Base-by-base conservation (phyloP, 92 coral and sea anemone species). In the Zoanthus solanderi region DNA sequence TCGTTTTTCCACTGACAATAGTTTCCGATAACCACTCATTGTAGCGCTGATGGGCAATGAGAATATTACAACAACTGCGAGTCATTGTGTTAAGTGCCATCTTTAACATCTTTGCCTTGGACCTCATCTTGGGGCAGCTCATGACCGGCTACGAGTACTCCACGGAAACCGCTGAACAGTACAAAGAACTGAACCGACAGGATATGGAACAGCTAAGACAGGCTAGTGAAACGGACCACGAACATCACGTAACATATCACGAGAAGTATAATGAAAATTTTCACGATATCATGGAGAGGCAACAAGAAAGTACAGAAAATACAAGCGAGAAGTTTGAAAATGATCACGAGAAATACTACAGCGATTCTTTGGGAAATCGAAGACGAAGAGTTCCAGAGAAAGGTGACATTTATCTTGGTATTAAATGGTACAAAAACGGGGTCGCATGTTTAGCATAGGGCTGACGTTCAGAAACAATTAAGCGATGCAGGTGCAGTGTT, bases 81-180 rank as follows among this genome's bases (percentile, higher is more conserved):
- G 63, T 77, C 46, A 14, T 77, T 54, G 23, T 77, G 16, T 16
- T 77, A 32, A 52, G 83, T 23, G 83, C 60, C 1, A 31, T 77
- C 54, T 50, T 50, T 10, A 10, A 15, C n/a, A 53, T 17, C 7
- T 45, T 53, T 29, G 5, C 37, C 29, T n/a, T 60, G 28, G 52
- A 79, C 4, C 31, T 37, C 34, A 29, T n/a, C 17, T 60, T 46
- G 16, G 84, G 54, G 18, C 84, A 58, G 72, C 50, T 58, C 37
- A 61, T 28, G 18, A 7, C 29, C 58, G n/a, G 84, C 10, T 79
- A 79, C 37, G 84, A 60, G 52, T 79, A 79, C 32, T 34, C 65
- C 72, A 79, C 32, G 47, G 84, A 79, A 45, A 31, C 84, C 71
- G 84, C 84, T 79, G 54, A 79, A 68, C 84, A 79, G 29, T 79